Conservation (phyloP, 2,113 vertebrate species). For the Bos indicus region DNA sequence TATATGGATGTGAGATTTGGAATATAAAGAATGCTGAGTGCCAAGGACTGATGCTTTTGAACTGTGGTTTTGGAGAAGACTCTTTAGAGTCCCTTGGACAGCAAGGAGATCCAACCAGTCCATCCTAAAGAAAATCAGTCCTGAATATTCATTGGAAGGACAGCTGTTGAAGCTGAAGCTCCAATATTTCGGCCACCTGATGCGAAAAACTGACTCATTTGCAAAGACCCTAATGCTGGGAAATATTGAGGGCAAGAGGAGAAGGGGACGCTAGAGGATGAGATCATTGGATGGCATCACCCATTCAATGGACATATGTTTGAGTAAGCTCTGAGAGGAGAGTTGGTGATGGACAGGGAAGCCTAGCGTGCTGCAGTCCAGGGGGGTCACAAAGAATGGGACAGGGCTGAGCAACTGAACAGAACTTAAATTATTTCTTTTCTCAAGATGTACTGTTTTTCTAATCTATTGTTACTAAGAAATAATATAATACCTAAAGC, state of each 20-base stretch:
- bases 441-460: not conserved
- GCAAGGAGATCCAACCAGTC: not conserved
- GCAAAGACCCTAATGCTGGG: not conserved
- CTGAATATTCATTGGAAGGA: not conserved
- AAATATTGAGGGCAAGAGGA: not conserved
- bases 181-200: not conserved
- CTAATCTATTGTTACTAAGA: not conserved
- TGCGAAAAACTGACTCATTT: not conserved
- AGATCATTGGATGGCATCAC: not conserved
- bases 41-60: not conserved
- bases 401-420: not conserved
- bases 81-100: not conserved
- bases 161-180: not conserved
- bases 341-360: not conserved
- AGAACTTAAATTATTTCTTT: not conserved
- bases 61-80: not conserved
- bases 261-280: not conserved
- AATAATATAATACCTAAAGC: not conserved
- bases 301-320: not conserved
- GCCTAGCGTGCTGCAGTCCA: not conserved
- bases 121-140: not conserved
- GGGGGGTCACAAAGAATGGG: accelerated
- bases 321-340: not conserved
- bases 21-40: not conserved
- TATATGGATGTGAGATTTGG: not conserved